phyloP scores from a whole-genome alignment of 2,113 vertebrate species.

The Podarcis raffonei region DNA sequence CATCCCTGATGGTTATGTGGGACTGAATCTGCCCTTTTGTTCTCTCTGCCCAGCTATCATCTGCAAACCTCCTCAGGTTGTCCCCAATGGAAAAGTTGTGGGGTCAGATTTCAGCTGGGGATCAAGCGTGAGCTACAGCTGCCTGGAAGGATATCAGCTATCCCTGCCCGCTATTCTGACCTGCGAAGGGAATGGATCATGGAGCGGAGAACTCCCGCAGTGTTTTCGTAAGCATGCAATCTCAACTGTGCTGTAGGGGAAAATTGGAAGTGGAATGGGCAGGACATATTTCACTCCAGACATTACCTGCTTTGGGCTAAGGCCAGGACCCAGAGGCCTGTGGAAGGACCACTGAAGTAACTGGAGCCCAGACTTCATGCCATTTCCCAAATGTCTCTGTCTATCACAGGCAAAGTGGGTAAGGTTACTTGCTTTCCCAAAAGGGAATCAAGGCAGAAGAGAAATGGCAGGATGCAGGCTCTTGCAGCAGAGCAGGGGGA shows the following conservation, averaged over 20 bases:
- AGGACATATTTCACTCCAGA: background rate
- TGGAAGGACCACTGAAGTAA: background rate
- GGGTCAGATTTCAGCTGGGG: conserved; percentile 94
- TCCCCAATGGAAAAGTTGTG: conserved; percentile 92
- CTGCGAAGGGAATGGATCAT: conserved; percentile 92
- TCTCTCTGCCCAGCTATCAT: conserved; percentile 81
- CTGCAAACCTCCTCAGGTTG: conserved; percentile 83
- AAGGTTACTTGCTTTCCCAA: background rate
- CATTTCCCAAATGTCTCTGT: background rate
- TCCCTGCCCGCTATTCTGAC: conserved; percentile 92
- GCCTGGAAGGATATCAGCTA: conserved; percentile 95
- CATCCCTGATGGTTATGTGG: background rate
- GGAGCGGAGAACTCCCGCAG: conserved; percentile 94
- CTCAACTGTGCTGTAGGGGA: accelerated
- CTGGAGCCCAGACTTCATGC: background rate
- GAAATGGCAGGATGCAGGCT: background rate
- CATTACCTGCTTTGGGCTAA: background rate
- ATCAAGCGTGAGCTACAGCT: conserved; percentile 90
- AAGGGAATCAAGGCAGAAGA: background rate
- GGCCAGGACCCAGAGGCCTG: too few relatives aligned
- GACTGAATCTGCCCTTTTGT: background rate
- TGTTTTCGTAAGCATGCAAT: conserved; percentile 90
- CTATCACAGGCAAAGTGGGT: background rate
- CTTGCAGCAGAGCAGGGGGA: background rate
- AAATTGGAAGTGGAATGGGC: too few relatives aligned